These are phyloP conservation scores for Squalus acanthias DNA, from an alignment of 2,797 vertebrate genomes.

Conservation along the genomic window DNA sequence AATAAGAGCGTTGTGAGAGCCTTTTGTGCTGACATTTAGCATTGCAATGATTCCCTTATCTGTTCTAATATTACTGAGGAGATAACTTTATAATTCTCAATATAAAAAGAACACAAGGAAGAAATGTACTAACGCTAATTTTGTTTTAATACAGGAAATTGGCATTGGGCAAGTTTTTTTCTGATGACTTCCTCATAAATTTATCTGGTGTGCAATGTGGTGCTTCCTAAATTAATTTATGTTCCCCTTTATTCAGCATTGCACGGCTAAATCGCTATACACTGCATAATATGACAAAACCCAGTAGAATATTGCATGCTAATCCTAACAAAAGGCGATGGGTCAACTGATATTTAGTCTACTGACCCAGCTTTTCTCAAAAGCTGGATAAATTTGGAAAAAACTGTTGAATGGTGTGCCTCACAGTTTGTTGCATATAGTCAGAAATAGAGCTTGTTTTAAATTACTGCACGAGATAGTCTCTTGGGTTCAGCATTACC, in stretches of 20 bases:
- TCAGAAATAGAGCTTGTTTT: background rate
- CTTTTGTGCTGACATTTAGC: background rate
- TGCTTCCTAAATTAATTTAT: conserved; percentile 11
- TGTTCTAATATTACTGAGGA: background rate
- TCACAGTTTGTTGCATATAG: background rate
- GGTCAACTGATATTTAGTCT: background rate
- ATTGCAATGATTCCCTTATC: background rate
- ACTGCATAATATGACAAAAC: background rate
- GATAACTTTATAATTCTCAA: background rate
- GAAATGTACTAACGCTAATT: background rate
- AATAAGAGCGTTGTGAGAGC: background rate
- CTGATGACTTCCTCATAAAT: background rate
- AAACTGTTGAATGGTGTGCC: background rate
- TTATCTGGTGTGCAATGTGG: background rate
- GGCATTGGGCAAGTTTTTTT: background rate
- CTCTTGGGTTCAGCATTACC: background rate
- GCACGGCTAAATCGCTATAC: background rate
- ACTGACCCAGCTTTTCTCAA: background rate
- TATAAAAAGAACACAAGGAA: background rate
- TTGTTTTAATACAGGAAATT: background rate
- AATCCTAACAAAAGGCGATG: background rate
- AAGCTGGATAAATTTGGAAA: background rate
- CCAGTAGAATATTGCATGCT: background rate
- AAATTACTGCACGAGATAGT: background rate
- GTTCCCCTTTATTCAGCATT: background rate